phyloP scores from a whole-genome alignment of 2,113 vertebrate genomes.

The Muntiacus muntjak region DNA sequence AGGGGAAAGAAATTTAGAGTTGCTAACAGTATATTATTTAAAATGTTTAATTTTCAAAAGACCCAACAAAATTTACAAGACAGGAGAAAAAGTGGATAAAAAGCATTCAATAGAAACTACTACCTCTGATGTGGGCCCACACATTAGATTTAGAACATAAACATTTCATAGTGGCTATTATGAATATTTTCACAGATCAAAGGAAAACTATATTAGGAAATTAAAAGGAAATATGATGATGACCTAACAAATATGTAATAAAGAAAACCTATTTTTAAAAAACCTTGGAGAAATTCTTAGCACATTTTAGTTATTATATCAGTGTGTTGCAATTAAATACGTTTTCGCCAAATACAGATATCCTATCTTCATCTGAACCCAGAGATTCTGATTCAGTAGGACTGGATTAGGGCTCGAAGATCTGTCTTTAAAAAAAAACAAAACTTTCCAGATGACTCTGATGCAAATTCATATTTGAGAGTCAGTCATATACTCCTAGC shows the following conservation, averaged over 20 bases:
- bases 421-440: not conserved
- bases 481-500: not conserved
- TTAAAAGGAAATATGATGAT: constrained; percentile 39
- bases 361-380: not conserved
- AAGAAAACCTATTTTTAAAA: constrained; percentile 39
- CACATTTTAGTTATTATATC: not conserved
- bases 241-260: constrained; percentile 22
- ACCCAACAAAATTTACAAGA: not conserved
- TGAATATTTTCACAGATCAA: constrained; percentile 35
- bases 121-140: not conserved
- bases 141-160: constrained; percentile 24
- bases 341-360: not conserved
- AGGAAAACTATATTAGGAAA: constrained; percentile 39
- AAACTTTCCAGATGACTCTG: not conserved
- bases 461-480: not conserved
- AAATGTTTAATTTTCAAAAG: not conserved
- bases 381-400: not conserved
- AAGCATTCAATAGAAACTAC: not conserved
- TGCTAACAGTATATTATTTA: not conserved
- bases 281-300: constrained; percentile 1
- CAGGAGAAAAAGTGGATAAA: not conserved
- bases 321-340: not conserved
- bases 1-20: not conserved
- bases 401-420: not conserved
- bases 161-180: constrained; percentile 30